phyloP scores from a whole-genome alignment of 2,113 vertebrate genomes.

The Callaeas wilsoni region DNA sequence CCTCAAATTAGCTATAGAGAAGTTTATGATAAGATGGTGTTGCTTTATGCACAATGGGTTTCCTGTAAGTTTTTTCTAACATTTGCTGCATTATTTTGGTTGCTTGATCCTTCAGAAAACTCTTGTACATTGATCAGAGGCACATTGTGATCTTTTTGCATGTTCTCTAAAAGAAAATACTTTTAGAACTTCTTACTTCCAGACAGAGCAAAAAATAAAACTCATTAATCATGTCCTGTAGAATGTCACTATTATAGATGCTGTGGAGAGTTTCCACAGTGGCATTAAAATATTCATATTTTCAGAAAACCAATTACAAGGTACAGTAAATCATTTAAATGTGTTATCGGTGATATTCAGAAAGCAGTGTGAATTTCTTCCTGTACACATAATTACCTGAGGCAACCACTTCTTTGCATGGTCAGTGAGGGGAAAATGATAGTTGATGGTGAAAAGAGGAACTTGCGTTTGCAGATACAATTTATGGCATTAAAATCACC shows the following conservation, averaged over 20 bases:
- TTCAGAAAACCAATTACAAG: conserved; percentile 65
- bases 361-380: conserved; percentile 38
- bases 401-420: conserved; percentile 40
- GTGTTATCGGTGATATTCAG: conserved; percentile 42
- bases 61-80: not conserved
- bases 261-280: conserved; percentile 64
- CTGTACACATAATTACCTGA: conserved; percentile 48
- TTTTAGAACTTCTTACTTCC: conserved; percentile 53
- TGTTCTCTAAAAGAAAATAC: not conserved
- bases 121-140: not conserved
- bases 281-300: conserved; percentile 69
- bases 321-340: conserved; percentile 63
- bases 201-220: conserved; percentile 47
- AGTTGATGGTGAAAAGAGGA: not conserved
- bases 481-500: not conserved
- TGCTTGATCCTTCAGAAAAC: not conserved
- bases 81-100: not conserved
- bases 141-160: not conserved
- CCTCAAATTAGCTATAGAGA: not conserved
- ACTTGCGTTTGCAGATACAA: not conserved
- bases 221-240: conserved; percentile 63
- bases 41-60: not conserved
- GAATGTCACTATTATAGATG: conserved; percentile 73
- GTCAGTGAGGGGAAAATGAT: conserved; percentile 28
- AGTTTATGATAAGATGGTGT: not conserved